These are phyloP conservation scores for mouse (Mus musculus) DNA, from an alignment of 2,113 vertebrate species.

Conservation along the genomic window DNA sequence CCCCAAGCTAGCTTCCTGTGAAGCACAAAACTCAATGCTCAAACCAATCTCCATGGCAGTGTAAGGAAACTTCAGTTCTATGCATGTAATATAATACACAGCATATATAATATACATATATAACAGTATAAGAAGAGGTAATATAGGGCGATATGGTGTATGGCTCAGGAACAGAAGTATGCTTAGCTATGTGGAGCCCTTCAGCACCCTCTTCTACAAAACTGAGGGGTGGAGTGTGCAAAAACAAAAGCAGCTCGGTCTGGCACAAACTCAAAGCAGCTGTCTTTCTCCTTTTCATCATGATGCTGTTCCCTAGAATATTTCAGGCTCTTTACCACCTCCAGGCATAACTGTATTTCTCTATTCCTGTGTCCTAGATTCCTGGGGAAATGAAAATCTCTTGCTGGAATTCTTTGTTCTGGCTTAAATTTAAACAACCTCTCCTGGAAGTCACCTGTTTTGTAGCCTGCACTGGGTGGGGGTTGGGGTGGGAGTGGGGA, in stretches of 20 bases:
- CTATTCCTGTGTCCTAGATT: slow-evolving; percentile 15
- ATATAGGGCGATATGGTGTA: neutral
- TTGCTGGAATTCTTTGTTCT: slow-evolving; percentile 14
- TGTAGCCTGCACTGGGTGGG: neutral
- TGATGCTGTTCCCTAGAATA: slow-evolving; percentile 12
- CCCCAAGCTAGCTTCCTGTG: neutral
- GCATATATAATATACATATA: neutral
- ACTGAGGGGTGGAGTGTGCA: too few species aligned
- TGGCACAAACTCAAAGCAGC: neutral
- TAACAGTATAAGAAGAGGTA: neutral
- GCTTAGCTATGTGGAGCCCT: neutral
- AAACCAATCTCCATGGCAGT: neutral
- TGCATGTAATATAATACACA: neutral
- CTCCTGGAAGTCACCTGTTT: neutral
- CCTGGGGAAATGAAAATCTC: neutral
- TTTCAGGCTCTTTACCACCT: neutral
- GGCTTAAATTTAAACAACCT: neutral
- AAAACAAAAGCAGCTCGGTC: neutral
- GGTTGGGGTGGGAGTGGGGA: neutral
- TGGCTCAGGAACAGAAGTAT: neutral
- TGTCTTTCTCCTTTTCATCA: neutral
- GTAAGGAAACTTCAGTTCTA: slow-evolving; percentile 11
- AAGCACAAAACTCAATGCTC: neutral
- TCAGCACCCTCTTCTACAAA: neutral
- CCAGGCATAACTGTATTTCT: neutral